A percentile compares a stretch with the other conserved stretches of the same genome.
These are phyloP conservation scores for Carlito syrichta DNA, from an alignment of 2,113 vertebrate species.

Conservation along the genomic window DNA sequence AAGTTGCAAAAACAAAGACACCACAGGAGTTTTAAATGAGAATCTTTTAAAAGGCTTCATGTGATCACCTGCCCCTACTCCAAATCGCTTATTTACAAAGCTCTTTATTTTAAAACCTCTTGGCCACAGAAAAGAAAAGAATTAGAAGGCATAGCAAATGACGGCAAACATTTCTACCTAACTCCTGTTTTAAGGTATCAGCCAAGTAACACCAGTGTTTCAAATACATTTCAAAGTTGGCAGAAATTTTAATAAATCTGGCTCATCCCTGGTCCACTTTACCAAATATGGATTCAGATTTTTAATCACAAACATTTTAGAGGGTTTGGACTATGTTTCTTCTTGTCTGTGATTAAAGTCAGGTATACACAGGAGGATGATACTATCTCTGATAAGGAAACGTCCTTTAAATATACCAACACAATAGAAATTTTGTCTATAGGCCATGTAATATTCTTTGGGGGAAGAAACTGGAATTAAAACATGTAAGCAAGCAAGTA, in stretches of 20 bases:
- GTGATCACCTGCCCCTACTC: neutral
- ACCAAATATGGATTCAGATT: neutral
- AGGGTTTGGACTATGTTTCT: slow-evolving; percentile 38
- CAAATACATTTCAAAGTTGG: slow-evolving; percentile 37
- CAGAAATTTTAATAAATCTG: slow-evolving; percentile 26
- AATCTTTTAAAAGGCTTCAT: slow-evolving; percentile 38
- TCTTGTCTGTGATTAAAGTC: neutral
- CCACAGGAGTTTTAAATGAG: slow-evolving; percentile 26
- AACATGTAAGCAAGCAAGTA: neutral
- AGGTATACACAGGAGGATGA: neutral
- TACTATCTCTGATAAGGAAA: neutral
- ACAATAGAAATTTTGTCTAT: neutral
- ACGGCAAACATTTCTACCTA: slow-evolving; percentile 39
- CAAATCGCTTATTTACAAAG: slow-evolving; percentile 45
- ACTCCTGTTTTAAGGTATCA: slow-evolving; percentile 32
- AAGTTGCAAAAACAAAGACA: slow-evolving; percentile 25
- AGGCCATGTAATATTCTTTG: neutral
- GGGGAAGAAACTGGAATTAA: neutral
- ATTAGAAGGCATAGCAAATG: slow-evolving; percentile 16
- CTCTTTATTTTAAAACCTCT: slow-evolving; percentile 40
- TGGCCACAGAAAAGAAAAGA: slow-evolving; percentile 19
- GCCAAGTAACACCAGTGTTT: slow-evolving; percentile 27
- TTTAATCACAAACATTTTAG: slow-evolving; percentile 16
- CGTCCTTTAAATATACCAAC: slow-evolving; percentile 2
- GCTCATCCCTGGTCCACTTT: neutral